These are phyloP conservation scores for Proctacanthus coquilletti DNA, from an alignment of 1,140 invertebrate species.

Conservation along the genomic window DNA sequence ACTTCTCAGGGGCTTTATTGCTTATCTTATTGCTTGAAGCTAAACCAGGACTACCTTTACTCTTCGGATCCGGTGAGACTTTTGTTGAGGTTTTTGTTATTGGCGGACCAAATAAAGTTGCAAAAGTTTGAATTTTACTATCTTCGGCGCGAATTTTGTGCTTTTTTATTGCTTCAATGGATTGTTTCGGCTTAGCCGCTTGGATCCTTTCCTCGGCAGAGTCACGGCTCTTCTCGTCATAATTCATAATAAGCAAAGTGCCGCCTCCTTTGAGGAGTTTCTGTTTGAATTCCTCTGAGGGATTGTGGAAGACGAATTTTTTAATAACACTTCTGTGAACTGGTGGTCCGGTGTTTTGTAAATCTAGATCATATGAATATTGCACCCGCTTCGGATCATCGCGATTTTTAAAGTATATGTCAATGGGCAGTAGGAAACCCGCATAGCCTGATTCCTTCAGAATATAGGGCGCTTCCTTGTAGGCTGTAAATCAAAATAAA, in stretches of 20 bases:
- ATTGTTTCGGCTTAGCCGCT: conserved; percentile 51
- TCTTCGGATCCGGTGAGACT: conserved; percentile 32
- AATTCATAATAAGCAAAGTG: conserved; percentile 15
- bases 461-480: conserved; percentile 82
- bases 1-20: conserved; percentile 13
- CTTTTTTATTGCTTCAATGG: conserved; percentile 40
- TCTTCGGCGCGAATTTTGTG: conserved; percentile 46
- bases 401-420: conserved; percentile 80
- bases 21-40: conserved; percentile 13
- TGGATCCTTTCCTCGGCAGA: conserved; percentile 22
- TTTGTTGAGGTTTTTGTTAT: conserved; percentile 47
- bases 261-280: conserved; percentile 81
- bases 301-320: conserved; percentile 39
- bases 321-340: conserved; percentile 53
- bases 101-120: conserved; percentile 62
- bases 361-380: conserved; percentile 73
- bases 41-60: conserved; percentile 11
- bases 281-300: conserved; percentile 74
- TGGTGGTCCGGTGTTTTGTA: conserved; percentile 56
- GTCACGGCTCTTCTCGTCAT: conserved; percentile 9
- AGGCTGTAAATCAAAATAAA: conserved; percentile 38
- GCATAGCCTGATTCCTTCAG: conserved; percentile 90
- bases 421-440: conserved; percentile 78
- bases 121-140: conserved; percentile 47
- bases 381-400: conserved; percentile 78